Base-by-base conservation (phyloP, 2,888 invertebrate species). In the Dasysyrphus albostriatus region DNA sequence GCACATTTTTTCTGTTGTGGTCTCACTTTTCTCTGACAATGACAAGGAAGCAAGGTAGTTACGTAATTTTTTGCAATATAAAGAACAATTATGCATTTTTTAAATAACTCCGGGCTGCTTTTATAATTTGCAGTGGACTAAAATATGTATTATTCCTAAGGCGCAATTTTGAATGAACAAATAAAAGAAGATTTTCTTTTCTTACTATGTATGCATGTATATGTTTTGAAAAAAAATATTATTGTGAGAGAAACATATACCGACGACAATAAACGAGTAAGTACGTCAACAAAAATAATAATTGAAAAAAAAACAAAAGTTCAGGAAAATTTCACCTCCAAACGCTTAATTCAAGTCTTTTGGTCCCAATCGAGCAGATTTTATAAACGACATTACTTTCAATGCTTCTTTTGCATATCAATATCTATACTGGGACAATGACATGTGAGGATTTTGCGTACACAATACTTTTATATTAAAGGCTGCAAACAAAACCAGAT, bases 391-490 rank as follows among this genome's bases (percentile, higher is more conserved):
- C 37, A 29, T 63, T 34, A 32, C 34, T 32, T 7, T 32, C 32
- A 32, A 24, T 32, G 32, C 24, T 67, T 74, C 44, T 67, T 74
- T 29, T 10, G 39, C 44, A 65, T 24, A 67, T 19, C 24, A n/a
- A 49, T 61, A 69, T 63, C 58, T 59, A 24, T 24, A 24, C 24
- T 24, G 24, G 3, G 24, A 2, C 3, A 24, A 24, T 65, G 42
- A 59, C 58, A 73, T 39, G 42, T 72, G 69, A 49, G 56, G 47
- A 70, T 72, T 58, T 70, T 61, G 58, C 37, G 58, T 61, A 49
- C 39, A 37, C 61, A 47, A 44, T 65, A 58, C 10, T 56, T 54
- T 32, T 29, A 29, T 12, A 56, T 56, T 32, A 24, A 37, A 47
- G 3, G 24, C 39, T 24, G 3, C 14, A 39, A 61, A 61, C 7